Conservation (phyloP, 1,140 invertebrate species). For the Calliopsis andreniformis region DNA sequence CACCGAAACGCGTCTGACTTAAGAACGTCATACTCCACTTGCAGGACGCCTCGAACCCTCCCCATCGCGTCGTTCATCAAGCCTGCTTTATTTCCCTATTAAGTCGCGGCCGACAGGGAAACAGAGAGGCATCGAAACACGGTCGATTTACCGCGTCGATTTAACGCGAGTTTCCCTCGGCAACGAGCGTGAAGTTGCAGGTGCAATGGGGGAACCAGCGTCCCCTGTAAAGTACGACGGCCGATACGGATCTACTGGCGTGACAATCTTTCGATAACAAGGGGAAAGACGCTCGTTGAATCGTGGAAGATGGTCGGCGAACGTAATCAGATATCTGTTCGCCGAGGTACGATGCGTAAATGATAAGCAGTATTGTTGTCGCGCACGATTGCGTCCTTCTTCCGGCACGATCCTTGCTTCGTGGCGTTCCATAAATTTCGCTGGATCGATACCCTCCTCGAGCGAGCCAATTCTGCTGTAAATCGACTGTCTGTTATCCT, state of each 20-base stretch:
- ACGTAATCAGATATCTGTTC: slow-evolving; percentile 29
- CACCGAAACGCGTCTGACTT: slow-evolving; percentile 34
- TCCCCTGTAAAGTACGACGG: slow-evolving; percentile 23
- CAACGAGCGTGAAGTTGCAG: slow-evolving; percentile 19
- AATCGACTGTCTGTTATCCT: background rate
- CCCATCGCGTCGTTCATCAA: background rate
- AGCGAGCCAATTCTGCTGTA: slow-evolving; percentile 1
- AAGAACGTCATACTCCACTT: slow-evolving; percentile 34
- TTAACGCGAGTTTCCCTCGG: slow-evolving; percentile 25
- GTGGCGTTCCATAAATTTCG: slow-evolving; percentile 37
- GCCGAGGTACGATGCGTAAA: slow-evolving; percentile 33
- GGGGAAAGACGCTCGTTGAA: slow-evolving; percentile 11
- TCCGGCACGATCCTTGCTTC: slow-evolving; percentile 41
- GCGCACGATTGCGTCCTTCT: slow-evolving; percentile 33
- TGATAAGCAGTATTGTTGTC: slow-evolving; percentile 53
- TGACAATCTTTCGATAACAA: slow-evolving; percentile 59
- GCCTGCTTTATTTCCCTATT: slow-evolving; percentile 42
- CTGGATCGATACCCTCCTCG: background rate
- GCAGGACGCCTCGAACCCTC: background rate
- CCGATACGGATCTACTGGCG: slow-evolving; percentile 59
- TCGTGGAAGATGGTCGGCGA: slow-evolving; percentile 19
- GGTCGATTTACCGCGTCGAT: slow-evolving; percentile 30
- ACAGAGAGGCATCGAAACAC: background rate
- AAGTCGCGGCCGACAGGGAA: background rate
- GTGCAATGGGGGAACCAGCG: slow-evolving; percentile 18